phyloP scores from a whole-genome alignment of 2,797 vertebrate genomes.

The Rhinichthys osculus region DNA sequence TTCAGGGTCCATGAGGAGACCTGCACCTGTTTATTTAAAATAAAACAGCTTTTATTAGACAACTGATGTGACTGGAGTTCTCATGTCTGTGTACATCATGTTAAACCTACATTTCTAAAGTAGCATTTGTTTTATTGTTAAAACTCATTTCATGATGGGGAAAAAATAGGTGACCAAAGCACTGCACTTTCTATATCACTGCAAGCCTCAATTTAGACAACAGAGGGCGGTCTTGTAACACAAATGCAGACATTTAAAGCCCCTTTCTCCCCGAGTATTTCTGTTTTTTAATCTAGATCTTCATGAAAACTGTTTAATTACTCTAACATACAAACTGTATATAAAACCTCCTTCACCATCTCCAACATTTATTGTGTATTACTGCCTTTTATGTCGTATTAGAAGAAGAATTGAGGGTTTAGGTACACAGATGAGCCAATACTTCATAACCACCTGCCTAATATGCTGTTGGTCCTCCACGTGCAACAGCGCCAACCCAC shows the following conservation, averaged over 20 bases:
- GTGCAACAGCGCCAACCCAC: not conserved
- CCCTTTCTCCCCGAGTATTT: not conserved
- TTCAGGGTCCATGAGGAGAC: not conserved
- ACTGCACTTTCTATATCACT: not conserved
- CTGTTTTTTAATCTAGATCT: not conserved
- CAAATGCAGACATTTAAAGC: not conserved
- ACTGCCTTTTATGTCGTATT: no score
- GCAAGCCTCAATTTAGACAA: not conserved
- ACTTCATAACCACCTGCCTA: not conserved
- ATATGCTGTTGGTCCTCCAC: not conserved
- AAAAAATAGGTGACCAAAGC: not conserved
- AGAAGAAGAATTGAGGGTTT: not conserved
- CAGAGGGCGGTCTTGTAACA: conserved; percentile 19
- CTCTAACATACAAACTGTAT: not conserved
- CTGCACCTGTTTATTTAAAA: not conserved
- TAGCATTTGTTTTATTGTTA: not conserved
- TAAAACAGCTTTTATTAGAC: not conserved
- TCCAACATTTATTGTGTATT: not conserved
- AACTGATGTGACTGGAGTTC: no score
- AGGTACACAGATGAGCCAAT: not conserved
- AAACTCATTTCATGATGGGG: not conserved
- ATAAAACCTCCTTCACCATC: not conserved
- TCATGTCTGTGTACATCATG: not conserved
- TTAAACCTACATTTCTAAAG: not conserved
- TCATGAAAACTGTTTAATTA: not conserved